Evolutionary conservation across 2,113 vertebrate genomes (phyloP).

Genomic region (Apistogramma diplotaenia): DNA sequence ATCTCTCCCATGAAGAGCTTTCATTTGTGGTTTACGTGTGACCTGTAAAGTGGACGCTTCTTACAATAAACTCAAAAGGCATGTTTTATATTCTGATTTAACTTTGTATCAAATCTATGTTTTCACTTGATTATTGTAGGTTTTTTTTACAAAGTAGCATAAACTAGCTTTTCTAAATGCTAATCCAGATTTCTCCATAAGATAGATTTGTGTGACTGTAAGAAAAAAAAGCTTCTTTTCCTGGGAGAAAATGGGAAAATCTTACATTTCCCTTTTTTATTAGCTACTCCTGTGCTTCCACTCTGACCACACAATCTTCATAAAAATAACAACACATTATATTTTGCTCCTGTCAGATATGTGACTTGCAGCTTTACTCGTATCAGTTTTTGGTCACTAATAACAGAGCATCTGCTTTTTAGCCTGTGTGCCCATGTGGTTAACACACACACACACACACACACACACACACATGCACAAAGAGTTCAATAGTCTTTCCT

Average conservation of each 20-base stretch:
- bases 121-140: no score
- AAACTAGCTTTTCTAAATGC: no score
- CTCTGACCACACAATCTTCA: not conserved
- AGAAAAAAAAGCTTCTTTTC: not conserved
- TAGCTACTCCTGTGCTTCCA: not conserved
- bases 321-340: not conserved
- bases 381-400: no score
- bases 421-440: no score
- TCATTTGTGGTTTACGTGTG: not conserved
- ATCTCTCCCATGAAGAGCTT: not conserved
- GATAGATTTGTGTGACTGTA: no score
- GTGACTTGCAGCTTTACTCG: no score
- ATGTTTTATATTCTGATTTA: not conserved
- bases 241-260: not conserved
- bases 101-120: not conserved
- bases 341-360: no score
- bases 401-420: not conserved
- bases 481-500: not conserved
- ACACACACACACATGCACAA: no score
- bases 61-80: not conserved
- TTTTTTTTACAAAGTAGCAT: no score
- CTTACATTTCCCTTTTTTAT: no score
- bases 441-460: no score
- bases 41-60: not conserved
- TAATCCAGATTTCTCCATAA: no score